Percentiles rank a stretch among this genome's conserved stretches.
Evolutionary conservation across 2,797 vertebrate species (phyloP).

Genomic region (Threskiornis aethiopicus): DNA sequence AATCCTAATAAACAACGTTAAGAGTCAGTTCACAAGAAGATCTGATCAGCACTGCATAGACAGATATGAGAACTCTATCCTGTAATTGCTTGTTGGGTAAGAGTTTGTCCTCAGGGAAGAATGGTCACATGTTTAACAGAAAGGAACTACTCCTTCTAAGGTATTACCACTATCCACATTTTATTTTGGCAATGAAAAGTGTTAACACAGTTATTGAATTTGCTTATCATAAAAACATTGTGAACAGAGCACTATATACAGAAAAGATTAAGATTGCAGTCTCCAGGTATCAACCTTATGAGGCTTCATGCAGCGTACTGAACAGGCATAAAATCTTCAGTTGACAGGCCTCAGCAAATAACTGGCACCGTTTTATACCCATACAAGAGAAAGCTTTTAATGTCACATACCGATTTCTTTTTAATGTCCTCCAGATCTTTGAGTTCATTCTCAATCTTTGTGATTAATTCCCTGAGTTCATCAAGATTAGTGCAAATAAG

Average conservation of each 20-base stretch:
- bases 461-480: constrained; percentile 93
- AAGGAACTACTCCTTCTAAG: background rate
- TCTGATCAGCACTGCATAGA: background rate
- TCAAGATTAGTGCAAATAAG: constrained; percentile 96
- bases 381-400: constrained; percentile 70
- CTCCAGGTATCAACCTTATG: background rate
- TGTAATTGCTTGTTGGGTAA: background rate
- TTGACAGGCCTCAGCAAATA: constrained; percentile 49
- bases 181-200: background rate
- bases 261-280: constrained; percentile 38
- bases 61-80: background rate
- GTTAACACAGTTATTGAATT: background rate
- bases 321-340: constrained; percentile 2
- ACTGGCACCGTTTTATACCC: constrained; percentile 59
- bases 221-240: constrained; percentile 7
- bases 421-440: constrained; percentile 92
- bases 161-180: background rate
- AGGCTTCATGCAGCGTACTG: constrained; percentile 46
- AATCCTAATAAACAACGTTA: background rate
- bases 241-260: constrained; percentile 27
- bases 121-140: background rate
- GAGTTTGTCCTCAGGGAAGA: background rate
- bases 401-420: constrained; percentile 93
- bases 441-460: constrained; percentile 94
- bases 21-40: background rate